Evolutionary conservation across 2,113 vertebrate species (phyloP).

Genomic region (Egretta garzetta): DNA sequence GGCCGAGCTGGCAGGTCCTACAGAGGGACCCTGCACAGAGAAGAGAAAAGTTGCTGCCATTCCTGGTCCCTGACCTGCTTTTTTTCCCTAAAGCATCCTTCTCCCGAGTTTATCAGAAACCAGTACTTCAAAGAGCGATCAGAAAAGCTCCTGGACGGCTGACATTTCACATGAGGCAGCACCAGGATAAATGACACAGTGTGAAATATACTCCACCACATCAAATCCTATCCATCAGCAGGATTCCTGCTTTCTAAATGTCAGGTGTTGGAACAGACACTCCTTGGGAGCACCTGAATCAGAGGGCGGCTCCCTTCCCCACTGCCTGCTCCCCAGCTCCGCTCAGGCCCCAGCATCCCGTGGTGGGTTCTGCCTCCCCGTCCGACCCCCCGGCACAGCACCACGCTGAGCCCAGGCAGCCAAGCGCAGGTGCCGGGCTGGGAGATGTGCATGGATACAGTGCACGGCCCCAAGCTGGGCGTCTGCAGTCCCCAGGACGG

Average conservation of each 20-base stretch:
- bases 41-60: not conserved
- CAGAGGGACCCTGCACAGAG: not conserved
- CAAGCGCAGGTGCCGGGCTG: rapidly evolving
- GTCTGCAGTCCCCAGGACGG: not conserved
- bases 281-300: not conserved
- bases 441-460: rapidly evolving
- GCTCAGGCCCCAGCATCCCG: no score
- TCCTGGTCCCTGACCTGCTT: not conserved
- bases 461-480: not conserved
- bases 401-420: rapidly evolving
- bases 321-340: not conserved
- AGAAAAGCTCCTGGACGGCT: conserved; percentile 11
- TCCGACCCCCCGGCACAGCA: rapidly evolving
- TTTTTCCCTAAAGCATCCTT: not conserved
- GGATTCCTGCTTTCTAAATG: conserved; percentile 53
- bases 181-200: conserved; percentile 59
- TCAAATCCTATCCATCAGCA: conserved; percentile 60
- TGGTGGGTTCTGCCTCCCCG: not conserved
- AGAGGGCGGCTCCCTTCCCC: not conserved
- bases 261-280: not conserved
- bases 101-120: conserved; percentile 34
- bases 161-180: conserved; percentile 58
- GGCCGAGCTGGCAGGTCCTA: not conserved
- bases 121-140: conserved; percentile 51
- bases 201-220: conserved; percentile 59